phyloP scores from a whole-genome alignment of 2,113 vertebrate genomes.

The Choloepus hoffmanni region DNA sequence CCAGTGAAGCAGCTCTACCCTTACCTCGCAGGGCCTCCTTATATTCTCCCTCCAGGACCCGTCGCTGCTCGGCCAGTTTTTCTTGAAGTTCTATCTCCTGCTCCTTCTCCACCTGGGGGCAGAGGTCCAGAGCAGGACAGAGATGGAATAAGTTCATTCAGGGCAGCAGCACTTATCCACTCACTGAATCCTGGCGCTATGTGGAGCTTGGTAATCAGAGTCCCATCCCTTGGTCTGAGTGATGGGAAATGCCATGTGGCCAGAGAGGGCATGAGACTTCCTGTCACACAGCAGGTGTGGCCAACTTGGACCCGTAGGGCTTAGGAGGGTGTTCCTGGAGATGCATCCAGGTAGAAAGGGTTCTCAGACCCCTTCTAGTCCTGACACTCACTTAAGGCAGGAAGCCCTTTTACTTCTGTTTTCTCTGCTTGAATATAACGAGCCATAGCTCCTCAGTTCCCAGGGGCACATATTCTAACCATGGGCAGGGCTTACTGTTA shows the following conservation, averaged over 20 bases:
- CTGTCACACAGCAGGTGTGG: not conserved
- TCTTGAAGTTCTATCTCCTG: constrained; percentile 85
- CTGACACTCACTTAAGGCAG: not conserved
- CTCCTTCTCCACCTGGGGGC: constrained; percentile 88
- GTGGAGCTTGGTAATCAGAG: not conserved
- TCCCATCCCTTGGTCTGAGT: not conserved
- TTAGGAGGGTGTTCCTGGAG: not conserved
- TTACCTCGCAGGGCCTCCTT: constrained; percentile 87
- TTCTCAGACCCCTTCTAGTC: not conserved
- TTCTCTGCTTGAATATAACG: not conserved
- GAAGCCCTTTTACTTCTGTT: not conserved
- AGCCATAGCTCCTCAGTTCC: not conserved
- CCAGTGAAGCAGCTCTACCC: not conserved
- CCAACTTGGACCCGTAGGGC: not conserved
- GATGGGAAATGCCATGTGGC: not conserved
- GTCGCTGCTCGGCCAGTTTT: constrained; percentile 85
- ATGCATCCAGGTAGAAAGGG: not conserved
- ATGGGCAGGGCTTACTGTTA: not conserved
- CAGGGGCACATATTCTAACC: not conserved
- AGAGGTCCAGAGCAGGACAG: not conserved
- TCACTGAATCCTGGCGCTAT: too few species aligned
- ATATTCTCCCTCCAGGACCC: constrained; percentile 83
- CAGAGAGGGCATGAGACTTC: not conserved
- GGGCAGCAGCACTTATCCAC: not conserved
- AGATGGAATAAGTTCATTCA: not conserved